Base-by-base conservation (phyloP, 2,888 invertebrate genomes). In the Mesopsocus fuscifrons region DNA sequence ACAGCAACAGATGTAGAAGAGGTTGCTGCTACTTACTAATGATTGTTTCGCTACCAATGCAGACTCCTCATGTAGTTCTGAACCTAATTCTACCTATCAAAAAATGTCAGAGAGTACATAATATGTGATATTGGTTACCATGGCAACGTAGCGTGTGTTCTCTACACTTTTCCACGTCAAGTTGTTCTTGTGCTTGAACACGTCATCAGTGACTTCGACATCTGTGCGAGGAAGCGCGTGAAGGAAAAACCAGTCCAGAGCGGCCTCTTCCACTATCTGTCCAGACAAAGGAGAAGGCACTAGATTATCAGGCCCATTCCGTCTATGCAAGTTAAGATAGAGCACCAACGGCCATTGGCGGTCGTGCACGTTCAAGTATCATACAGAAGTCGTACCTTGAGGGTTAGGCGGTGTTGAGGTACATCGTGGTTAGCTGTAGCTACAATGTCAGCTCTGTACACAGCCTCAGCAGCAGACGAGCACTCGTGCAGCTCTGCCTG, bases 401-500 rank as follows among this genome's bases (percentile, higher is more conserved):
- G 11, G 20, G 43, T 44, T 9, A 47, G 33, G 17, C 34, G 34
- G 8, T 41, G 9, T 13, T 34, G 30, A 2, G 32, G 9, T 15
- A 33, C 20, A 13, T 38, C 30, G 32, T 46, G 44, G 3, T 33
- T 43, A 16, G 46, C 45, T 1, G 49, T 48, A 2, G 51, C 48
- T 16, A 50, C 33, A 6, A 43, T 44, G 41, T 50, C 46, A 5
- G 47, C 46, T 31, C 49, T 33, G 34, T 46, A 47, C 11, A 50
- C n/a, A 2, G 45, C 45, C 15, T 49, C 47, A 3, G 23, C 34
- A 5, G 46, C 15, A 8, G 20, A 43, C 8, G 47, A 47, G 41
- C 48, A 47, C 35, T 51, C 43, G 16, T 48, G 43, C 8, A 49
- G 41, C 32, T 49, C 49, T 1, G 49, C 48, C n/a, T n/a, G n/a